phyloP scores from a whole-genome alignment of 2,888 invertebrate species.

The Xestia ashworthii region DNA sequence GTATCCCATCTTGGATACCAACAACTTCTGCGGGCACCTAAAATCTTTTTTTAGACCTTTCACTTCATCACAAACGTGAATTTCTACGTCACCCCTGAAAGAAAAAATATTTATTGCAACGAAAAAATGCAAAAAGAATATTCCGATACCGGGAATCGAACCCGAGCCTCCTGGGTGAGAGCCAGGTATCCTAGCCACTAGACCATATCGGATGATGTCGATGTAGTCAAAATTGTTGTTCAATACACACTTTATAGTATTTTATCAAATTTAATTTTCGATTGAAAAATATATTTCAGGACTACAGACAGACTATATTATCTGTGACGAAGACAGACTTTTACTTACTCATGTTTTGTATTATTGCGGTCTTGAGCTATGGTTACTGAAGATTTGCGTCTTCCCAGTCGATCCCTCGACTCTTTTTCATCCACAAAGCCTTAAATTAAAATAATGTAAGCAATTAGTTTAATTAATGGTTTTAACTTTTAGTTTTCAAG shows the following conservation, averaged over 20 bases:
- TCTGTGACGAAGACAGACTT: too few relatives aligned
- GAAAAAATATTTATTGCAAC: conserved; percentile 30
- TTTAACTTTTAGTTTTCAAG: not conserved
- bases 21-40: conserved; percentile 95
- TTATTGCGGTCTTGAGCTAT: conserved; percentile 82
- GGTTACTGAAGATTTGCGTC: conserved; percentile 86
- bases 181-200: conserved; percentile 94
- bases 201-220: conserved; percentile 86
- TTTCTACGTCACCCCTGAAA: conserved; percentile 95
- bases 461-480: not conserved
- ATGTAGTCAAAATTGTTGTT: conserved; percentile 53
- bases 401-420: conserved; percentile 85
- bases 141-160: conserved; percentile 92
- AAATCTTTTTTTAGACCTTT: conserved; percentile 97
- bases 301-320: not conserved
- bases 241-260: rapidly evolving
- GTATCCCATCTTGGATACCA: conserved; percentile 98
- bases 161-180: conserved; percentile 93
- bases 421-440: conserved; percentile 87
- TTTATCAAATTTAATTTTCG: too few relatives aligned
- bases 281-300: too few relatives aligned
- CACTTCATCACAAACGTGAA: conserved; percentile 98
- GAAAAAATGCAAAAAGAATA: conserved; percentile 43
- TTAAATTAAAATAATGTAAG: conserved; percentile 60
- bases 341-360: conserved; percentile 88